Base-by-base conservation (phyloP, 2,888 invertebrate species). In the Troides helena region DNA sequence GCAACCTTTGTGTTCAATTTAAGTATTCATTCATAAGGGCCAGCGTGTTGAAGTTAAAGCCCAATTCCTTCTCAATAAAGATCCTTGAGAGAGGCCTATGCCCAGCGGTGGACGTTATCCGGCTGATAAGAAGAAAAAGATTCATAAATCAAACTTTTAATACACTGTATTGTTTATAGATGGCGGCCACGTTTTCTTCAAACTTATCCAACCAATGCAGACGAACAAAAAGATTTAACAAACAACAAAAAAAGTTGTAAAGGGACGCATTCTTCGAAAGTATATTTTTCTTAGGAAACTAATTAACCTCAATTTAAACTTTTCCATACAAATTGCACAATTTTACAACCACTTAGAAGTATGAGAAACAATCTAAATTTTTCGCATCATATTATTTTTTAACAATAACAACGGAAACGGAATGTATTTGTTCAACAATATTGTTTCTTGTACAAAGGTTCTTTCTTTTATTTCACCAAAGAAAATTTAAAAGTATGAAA, bases 291-390 rank as follows among this genome's bases (percentile, higher is more conserved):
- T 66, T 66, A 14, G 50, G n/a, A 50, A 66, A 66, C 58, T 66
- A 66, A 66, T 66, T 66, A 66, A 66, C 66, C 66, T 66, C 66
- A 66, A 66, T 66, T 60, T 66, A 66, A 66, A 66, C 66, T 66
- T 66, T 66, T 23, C 23, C 4, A 59, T 60, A 66, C 36, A 66
- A 60, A 66, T 66, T 66, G 50, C 60, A 66, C 66, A 66, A 66
- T 60, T 36, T 30, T 36, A 53, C 46, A 66, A 66, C 50, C 50
- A 43, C 18, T 50, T 50, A 59, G 46, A 65, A 65, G 58, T 65
- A 59, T 23, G 8, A 23, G 25, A 58, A 58, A 46, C 46, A 62
- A 36, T 50, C 36, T n/a, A 59, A 23, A 59, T 59, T 46, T 65
- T 30, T 43, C 23, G 50, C n/a, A 57, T 58, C 1, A 58, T 7